These are phyloP conservation scores for Phymorhynchus buccinoides DNA, from an alignment of 1,140 invertebrate species.

Conservation along the genomic window DNA sequence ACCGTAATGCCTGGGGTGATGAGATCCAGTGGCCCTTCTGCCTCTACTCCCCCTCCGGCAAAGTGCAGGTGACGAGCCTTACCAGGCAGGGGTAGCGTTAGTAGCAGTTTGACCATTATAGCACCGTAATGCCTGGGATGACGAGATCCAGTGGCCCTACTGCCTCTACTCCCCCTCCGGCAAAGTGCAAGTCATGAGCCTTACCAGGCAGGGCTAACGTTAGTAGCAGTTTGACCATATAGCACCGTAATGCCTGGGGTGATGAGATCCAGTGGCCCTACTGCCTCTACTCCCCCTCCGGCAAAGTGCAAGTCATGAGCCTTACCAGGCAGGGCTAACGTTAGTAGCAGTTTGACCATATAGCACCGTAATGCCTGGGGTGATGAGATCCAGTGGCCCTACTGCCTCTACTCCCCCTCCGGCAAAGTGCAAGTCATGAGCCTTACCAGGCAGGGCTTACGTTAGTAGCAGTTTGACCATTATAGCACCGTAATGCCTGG, in stretches of 20 bases:
- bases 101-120: too few species aligned
- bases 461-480: too few species aligned
- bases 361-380: too few species aligned
- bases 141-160: background rate
- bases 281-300: background rate
- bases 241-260: constrained; percentile 17
- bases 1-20: background rate
- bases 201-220: too few species aligned
- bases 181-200: background rate
- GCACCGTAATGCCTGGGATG: too few species aligned
- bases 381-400: background rate
- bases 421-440: background rate
- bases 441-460: too few species aligned
- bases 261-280: background rate
- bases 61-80: background rate
- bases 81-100: too few species aligned
- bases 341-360: background rate
- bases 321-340: background rate
- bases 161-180: constrained; percentile 11
- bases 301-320: background rate
- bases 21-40: background rate
- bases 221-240: too few species aligned
- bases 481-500: too few species aligned
- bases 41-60: constrained; percentile 10
- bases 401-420: constrained; percentile 21